Evolutionary conservation across 2,113 vertebrate genomes (phyloP).

Genomic region (Chiloscyllium plagiosum): DNA sequence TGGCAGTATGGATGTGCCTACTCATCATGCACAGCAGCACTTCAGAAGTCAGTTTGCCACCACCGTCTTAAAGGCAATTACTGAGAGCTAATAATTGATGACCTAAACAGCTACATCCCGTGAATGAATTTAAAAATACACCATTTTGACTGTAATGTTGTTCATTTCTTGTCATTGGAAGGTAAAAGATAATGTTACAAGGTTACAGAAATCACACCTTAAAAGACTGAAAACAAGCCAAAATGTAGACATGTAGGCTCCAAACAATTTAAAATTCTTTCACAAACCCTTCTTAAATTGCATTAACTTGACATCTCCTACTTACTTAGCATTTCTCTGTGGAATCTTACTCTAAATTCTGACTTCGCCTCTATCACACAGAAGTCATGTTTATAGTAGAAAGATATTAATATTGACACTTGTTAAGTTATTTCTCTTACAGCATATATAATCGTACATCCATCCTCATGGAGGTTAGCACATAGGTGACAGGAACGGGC

Average conservation of each 20-base stretch:
- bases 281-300: conserved; percentile 11
- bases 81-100: no score
- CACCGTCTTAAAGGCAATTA: no score
- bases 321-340: no score
- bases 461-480: neutral
- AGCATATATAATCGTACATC: neutral
- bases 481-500: neutral
- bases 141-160: neutral
- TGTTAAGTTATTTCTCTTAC: neutral
- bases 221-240: neutral
- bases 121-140: no score
- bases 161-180: neutral
- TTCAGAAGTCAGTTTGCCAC: no score
- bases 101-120: no score
- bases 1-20: no score
- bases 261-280: conserved; percentile 5
- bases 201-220: neutral
- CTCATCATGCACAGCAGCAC: no score
- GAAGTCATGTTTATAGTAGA: neutral
- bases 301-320: neutral
- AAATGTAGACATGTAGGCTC: neutral
- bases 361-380: neutral
- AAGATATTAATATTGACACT: neutral
- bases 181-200: neutral
- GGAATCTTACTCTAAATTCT: neutral